phyloP scores from a whole-genome alignment of 2,797 vertebrate species.

The Momotus momota region DNA sequence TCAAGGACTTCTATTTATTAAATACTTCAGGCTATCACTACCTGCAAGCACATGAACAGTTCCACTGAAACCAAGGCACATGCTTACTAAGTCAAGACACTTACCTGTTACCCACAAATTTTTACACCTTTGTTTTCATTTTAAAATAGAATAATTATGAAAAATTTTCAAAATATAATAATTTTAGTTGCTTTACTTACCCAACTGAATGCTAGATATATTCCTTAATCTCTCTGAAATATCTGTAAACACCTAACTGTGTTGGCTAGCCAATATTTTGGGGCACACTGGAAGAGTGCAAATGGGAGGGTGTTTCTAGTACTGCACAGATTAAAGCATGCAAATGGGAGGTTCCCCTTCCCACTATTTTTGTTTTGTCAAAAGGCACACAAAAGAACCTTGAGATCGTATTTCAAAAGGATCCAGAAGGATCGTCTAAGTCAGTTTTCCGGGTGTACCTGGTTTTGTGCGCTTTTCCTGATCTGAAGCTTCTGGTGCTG shows the following conservation, averaged over 20 bases:
- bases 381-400: not conserved
- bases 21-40: not conserved
- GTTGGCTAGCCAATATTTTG: not conserved
- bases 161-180: not conserved
- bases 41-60: not conserved
- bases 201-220: not conserved
- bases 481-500: conserved; percentile 6
- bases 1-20: not conserved
- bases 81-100: not conserved
- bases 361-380: not conserved
- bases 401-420: not conserved
- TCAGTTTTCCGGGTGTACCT: not conserved
- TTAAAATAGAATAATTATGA: not conserved
- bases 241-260: not conserved
- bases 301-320: not conserved
- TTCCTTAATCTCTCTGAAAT: not conserved
- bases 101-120: not conserved
- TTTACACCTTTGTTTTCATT: not conserved
- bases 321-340: not conserved
- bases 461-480: not conserved
- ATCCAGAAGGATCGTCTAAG: fast-evolving
- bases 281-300: not conserved
- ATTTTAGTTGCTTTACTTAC: not conserved
- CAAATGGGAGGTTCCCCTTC: not conserved
- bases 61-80: not conserved